A percentile compares a stretch with the other conserved stretches of the same genome.
These are phyloP conservation scores for Mizuhopecten yessoensis DNA, from an alignment of 1,140 invertebrate genomes.

Conservation along the genomic window DNA sequence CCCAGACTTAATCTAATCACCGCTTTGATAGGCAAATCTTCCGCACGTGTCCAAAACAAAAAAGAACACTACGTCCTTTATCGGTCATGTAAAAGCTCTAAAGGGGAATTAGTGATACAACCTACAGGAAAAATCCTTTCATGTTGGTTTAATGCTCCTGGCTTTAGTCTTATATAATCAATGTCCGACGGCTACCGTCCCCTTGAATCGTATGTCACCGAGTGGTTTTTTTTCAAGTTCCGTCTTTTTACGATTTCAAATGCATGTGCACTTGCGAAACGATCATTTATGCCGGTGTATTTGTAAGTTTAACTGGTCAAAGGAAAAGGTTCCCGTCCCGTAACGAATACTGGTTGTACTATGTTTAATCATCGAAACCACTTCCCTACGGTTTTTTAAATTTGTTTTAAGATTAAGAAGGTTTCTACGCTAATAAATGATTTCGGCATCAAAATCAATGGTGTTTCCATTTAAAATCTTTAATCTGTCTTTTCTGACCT, in stretches of 20 bases:
- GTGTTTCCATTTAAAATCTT: background rate
- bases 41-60: background rate
- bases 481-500: background rate
- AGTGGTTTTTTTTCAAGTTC: too few relatives aligned
- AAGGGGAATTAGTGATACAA: constrained; percentile 3
- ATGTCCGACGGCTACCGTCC: background rate
- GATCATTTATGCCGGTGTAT: too few relatives aligned
- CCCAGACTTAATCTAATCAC: background rate
- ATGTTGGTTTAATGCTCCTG: background rate
- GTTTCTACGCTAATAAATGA: too few relatives aligned
- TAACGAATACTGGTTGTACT: background rate
- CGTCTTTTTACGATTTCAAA: background rate
- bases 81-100: background rate
- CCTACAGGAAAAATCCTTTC: background rate
- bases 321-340: too few relatives aligned
- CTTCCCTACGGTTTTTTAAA: too few relatives aligned
- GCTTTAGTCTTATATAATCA: background rate
- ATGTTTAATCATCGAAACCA: background rate
- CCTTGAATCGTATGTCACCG: background rate
- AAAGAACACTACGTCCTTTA: background rate
- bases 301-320: too few relatives aligned
- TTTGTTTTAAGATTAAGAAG: too few relatives aligned
- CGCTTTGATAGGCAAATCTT: background rate
- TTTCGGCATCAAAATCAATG: too few relatives aligned
- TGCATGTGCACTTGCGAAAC: background rate